Conservation (phyloP, 2,113 vertebrate species). For the Tapirus terrestris region DNA sequence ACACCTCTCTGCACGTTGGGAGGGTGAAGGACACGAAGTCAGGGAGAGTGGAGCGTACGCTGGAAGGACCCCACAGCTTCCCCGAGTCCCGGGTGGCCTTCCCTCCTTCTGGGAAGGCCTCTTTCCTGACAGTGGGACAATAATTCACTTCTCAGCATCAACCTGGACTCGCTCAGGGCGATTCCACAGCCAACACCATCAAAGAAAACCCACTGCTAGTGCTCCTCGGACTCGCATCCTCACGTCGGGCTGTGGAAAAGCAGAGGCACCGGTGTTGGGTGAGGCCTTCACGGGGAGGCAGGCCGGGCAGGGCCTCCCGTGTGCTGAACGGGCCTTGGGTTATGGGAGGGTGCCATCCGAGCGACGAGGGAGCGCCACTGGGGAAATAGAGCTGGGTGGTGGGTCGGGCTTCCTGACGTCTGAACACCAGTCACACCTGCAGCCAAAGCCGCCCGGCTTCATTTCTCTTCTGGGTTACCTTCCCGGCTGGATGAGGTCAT, state of each 20-base stretch:
- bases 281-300: not conserved
- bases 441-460: not conserved
- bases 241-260: too few species aligned
- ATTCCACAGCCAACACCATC: not conserved
- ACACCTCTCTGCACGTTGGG: not conserved
- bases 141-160: not conserved
- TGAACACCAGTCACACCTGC: accelerated
- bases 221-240: not conserved
- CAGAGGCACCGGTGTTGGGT: too few species aligned
- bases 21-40: too few species aligned
- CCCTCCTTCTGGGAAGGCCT: not conserved
- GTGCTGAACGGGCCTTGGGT: not conserved
- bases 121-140: not conserved
- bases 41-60: not conserved
- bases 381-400: not conserved
- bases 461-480: not conserved
- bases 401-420: not conserved
- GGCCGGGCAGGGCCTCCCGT: not conserved
- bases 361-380: not conserved
- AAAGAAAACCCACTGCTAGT: not conserved
- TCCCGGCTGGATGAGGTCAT: accelerated
- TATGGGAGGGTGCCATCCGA: not conserved
- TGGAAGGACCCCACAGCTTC: not conserved
- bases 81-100: not conserved
- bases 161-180: not conserved